Conservation (phyloP, 2,888 invertebrate species). For the Archaeoteleia sp. region DNA sequence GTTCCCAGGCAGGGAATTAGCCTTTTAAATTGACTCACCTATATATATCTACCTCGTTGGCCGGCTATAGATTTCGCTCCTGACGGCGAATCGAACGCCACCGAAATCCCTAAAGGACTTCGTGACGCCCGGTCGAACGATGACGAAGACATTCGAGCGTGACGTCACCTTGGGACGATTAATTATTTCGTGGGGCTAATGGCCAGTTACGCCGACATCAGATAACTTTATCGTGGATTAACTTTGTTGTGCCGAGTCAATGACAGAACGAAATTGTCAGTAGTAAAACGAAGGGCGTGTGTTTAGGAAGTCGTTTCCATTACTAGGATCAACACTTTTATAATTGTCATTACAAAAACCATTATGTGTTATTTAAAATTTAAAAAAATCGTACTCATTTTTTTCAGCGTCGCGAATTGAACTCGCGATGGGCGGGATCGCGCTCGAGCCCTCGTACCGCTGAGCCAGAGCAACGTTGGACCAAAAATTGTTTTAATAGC, state of each 20-base stretch:
- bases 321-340: slow-evolving; percentile 2
- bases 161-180: slow-evolving; percentile 42
- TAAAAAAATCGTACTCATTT: no score
- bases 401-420: no score
- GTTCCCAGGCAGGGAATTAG: slow-evolving; percentile 67
- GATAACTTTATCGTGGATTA: slow-evolving; percentile 38
- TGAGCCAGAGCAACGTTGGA: no score
- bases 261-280: slow-evolving; percentile 31
- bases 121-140: slow-evolving; percentile 30
- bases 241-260: slow-evolving; percentile 28
- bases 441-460: no score
- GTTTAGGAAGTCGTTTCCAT: slow-evolving; percentile 42
- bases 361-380: no score
- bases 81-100: slow-evolving; percentile 33
- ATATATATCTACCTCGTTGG: slow-evolving; percentile 56
- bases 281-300: slow-evolving; percentile 34
- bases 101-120: slow-evolving; percentile 43
- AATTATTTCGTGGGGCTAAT: slow-evolving; percentile 48
- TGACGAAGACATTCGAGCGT: slow-evolving; percentile 45
- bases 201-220: slow-evolving; percentile 29
- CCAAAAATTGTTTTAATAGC: no score
- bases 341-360: no score
- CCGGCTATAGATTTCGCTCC: slow-evolving; percentile 41
- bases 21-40: slow-evolving; percentile 74
- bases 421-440: no score